Evolutionary conservation across 2,888 invertebrate genomes (phyloP), one percentile per base, ranked within the genome.

Genomic region (Lycia hirtaria): DNA sequence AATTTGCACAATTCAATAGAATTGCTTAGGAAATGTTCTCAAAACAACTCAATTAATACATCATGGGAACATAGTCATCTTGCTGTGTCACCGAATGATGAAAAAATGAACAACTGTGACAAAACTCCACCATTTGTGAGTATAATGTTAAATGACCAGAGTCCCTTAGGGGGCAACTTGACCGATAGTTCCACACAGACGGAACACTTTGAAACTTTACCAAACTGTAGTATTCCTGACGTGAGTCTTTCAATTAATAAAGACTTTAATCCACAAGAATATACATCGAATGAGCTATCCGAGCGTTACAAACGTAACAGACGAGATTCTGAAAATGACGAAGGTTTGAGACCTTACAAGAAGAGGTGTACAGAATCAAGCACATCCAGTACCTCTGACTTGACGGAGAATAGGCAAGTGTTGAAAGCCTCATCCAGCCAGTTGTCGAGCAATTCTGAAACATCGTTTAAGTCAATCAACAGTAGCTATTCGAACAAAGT

Each of bases 391-490:
- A 67, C 70, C 26, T 78, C 82, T n/a, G 83, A 87, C 51, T 61
- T 80, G 43, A 75, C 69, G 3, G 83, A 85, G 4, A 62, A 68
- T 38, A 80, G 75, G 45, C 26, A 60, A 15, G 59, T 69, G 4
- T 20, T 68, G 24, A 68, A 54, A n/a, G 64, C 67, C 26, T 72
- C 74, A n/a, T 52, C 64, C 15, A 72, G 75, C 57, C 73, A 72
- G 17, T 51, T 85, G 26, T 84, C 84, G 12, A 87, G 89, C 24
- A 62, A 58, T 44, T 67, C 67, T 24, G 67, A 67, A 37, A 41
- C 48, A 19, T 92, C 91, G 1, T 92, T 90, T 64, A 92, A 90
- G 69, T 91, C 91, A 1, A 69, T 86, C 14, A 83, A 79, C 54
- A 91, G 87, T 54, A 88, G 83, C 57, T 78, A 79, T 59, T 86